These are phyloP conservation scores for Myotis daubentonii DNA, from an alignment of 2,797 vertebrate species.

Conservation along the genomic window DNA sequence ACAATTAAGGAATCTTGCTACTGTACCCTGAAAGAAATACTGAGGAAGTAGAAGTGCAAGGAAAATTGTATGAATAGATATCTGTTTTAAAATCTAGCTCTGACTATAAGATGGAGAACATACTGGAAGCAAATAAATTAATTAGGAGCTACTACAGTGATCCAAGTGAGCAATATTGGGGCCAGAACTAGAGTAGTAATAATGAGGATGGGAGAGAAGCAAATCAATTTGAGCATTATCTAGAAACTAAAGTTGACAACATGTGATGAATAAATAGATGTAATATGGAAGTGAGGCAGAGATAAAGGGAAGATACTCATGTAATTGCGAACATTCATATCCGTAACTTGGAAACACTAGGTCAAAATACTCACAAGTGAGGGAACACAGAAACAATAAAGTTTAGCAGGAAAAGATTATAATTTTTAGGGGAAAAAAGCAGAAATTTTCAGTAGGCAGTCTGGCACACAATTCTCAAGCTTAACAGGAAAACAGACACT, in stretches of 20 bases:
- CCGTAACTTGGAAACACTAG: not conserved
- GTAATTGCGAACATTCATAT: not conserved
- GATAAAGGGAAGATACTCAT: not conserved
- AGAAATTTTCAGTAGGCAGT: not conserved
- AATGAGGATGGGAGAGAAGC: not conserved
- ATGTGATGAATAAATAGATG: not conserved
- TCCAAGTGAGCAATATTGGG: not conserved
- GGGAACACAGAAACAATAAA: slow-evolving; percentile 5
- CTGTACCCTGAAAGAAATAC: not conserved
- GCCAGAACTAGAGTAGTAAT: not conserved
- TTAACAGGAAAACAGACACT: not conserved
- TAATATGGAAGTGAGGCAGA: not conserved
- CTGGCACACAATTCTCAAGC: not conserved
- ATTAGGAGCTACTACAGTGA: not conserved
- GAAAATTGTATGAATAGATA: no score
- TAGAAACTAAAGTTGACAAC: not conserved
- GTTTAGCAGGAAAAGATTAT: not conserved
- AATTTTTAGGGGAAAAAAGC: not conserved
- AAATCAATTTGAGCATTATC: not conserved
- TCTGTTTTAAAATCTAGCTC: slow-evolving; percentile 11
- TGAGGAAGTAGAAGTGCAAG: not conserved
- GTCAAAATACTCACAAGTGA: not conserved
- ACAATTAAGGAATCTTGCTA: not conserved
- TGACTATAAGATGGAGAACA: not conserved
- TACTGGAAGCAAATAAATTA: not conserved